Evolutionary conservation across 2,888 invertebrate genomes (phyloP), one percentile per base, ranked within the genome.

Genomic region (Lathronympha strigana): DNA sequence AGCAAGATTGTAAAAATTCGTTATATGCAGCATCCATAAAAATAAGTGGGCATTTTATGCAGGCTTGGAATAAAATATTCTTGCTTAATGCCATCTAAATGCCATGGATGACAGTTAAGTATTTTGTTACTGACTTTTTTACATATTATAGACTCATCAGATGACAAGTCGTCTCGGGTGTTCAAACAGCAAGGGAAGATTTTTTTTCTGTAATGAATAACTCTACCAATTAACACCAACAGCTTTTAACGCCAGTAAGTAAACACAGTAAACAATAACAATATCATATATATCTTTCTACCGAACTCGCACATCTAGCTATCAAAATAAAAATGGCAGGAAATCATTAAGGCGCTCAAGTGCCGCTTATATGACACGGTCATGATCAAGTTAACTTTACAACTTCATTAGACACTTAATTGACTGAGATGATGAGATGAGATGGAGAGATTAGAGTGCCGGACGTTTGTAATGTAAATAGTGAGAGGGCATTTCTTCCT

Each of bases 251-350:
- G 23, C 8, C 4, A 40, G 15, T 49, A 55, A 40, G 15, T 38
- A 55, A 40, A 54, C 54, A 36, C 9, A 55, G 47, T 49, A 47
- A 49, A 19, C 8, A 40, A 15, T 40, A 33, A 1, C 13, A 40
- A 47, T 51, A 21, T 33, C 8, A 23, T 15, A 25, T n/a, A 31
- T 36, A 47, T 54, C 36, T 21, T 36, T 28, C 28, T 55, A 8
- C 31, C 43, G 36, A 17, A 28, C 17, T 17, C 13, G 55, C 55
- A 63, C 47, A 54, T 33, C 33, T 53, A 40, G 47, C n/a, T 40
- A 36, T 40, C 50, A 43, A 38, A 51, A 49, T n/a, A n/a, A 55
- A 54, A 62, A 38, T 31, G 38, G 28, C 55, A 55, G 55, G 55
- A 38, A 54, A 55, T 49, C 38, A 49, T 62, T 36, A 36, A 33